These are phyloP conservation scores for Phylloscopus whistleri DNA, from an alignment of 2,113 vertebrate genomes.

Conservation along the genomic window DNA sequence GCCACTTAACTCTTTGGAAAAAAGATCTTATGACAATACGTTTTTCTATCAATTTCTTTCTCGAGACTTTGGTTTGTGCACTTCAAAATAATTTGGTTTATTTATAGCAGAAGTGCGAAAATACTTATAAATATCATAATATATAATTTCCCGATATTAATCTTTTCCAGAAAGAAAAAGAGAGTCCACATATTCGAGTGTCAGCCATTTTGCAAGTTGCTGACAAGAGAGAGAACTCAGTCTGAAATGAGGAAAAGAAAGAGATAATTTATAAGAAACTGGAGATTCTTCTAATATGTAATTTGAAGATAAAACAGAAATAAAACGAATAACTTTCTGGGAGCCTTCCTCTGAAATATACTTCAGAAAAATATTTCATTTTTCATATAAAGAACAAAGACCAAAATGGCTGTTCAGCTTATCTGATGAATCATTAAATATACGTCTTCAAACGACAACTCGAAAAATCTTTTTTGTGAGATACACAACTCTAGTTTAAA, in stretches of 20 bases:
- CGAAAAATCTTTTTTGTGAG: background rate
- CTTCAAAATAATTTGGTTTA: background rate
- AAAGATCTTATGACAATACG: background rate
- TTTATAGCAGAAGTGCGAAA: background rate
- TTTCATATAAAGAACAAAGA: background rate
- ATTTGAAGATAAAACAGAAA: background rate
- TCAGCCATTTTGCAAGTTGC: constrained; percentile 8
- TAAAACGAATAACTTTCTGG: background rate
- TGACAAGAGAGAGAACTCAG: background rate
- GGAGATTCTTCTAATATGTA: background rate
- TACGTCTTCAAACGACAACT: fast-evolving
- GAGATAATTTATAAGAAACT: background rate
- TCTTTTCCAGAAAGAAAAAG: background rate
- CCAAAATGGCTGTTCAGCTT: background rate
- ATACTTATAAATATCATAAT: background rate
- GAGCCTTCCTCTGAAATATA: background rate
- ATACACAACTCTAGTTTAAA: background rate
- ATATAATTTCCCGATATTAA: background rate
- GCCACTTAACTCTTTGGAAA: background rate
- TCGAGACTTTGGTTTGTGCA: background rate
- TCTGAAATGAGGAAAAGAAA: background rate
- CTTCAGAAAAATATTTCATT: background rate
- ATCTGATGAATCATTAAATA: background rate
- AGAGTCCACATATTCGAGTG: background rate
- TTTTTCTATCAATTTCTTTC: background rate